Base-by-base conservation (phyloP, 2,888 invertebrate genomes). In the Oxystoma pomonae region DNA sequence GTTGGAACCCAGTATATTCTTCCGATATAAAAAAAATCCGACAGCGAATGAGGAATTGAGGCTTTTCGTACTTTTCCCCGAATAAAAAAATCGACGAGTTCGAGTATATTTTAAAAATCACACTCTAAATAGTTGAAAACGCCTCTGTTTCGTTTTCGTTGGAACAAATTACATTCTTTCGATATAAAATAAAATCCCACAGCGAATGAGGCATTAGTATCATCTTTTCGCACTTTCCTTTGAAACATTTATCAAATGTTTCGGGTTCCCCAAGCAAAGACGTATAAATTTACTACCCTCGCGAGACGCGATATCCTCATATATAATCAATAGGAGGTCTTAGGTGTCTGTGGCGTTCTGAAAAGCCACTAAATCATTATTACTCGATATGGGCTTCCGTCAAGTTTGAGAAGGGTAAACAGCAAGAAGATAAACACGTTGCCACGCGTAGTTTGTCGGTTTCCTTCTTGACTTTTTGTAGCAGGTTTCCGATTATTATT, bases 271-370 rank as follows among this genome's bases (percentile, higher is more conserved):
- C 68, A 68, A 70, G 68, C 70, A 70, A 72, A 71, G 71, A 73
- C 70, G 71, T 71, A 74, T 73, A 74, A 74, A 75, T 74, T 74
- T 75, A 75, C 72, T 70, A 71, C 72, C 70, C 74, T 68, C 73
- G 52, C 55, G 74, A 71, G 74, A 73, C 69, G 69, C 66, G 68
- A 65, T 66, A 69, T 67, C 69, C 74, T 72, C 75, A 73, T 74
- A 73, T 73, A 75, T 75, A 76, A 75, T 74, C 75, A 74, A 75
- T 74, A 73, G 74, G 70, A 69, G 69, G 67, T 69, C 70, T 68
- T 68, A 68, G 68, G 69, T 68, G 72, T 68, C 70, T 67, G 69
- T 62, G 66, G 67, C 64, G 69, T 62, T 64, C 57, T 63, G 55
- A 57, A 59, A 63, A 59, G 63, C 63, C 65, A 63, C 65, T 67